Evolutionary conservation across 2,888 invertebrate genomes (phyloP), one percentile per base, ranked within the genome.

Genomic region (Ypsolopha scabrella): DNA sequence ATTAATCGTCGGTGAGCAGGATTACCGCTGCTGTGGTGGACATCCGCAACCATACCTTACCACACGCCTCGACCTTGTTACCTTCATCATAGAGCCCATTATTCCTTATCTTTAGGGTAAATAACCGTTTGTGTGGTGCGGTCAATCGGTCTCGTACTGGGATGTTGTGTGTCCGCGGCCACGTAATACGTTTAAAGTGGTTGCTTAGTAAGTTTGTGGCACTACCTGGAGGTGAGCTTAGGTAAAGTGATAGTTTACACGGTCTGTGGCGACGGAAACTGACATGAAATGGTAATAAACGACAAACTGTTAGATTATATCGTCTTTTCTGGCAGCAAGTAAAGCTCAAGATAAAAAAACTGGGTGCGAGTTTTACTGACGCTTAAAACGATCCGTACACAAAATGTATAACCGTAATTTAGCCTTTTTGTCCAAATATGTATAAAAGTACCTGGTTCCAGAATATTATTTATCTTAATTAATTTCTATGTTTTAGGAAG

Each of bases 1-100:
- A 66, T 66, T 62, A 65, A 66, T 64, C 59, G 61, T 55, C 57
- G 57, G 58, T 57, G 57, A 53, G 54, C 53, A 56, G 61, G 60
- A 65, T 65, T 62, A 65, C 54, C 51, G 51, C 53, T 52, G 54
- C 53, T 50, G 49, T 48, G 52, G 52, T 52, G 51, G 41, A 53
- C 52, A 54, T 48, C 50, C 47, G 37, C 47, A 36, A 47, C 36
- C 36, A 10, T 37, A 37, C 14, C 24, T 4, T 13, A 14, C 14
- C 9, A 13, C 37, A 36, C 37, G 7, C 37, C 36, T 11, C 46
- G 46, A 10, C 46, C 46, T 34, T 46, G 34, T 46, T 46, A 7
- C 34, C 11, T 35, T n/a, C 1, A n/a, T n/a, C 2, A 34, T 35
- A 46, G 46, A 35, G 35, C 6, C 24, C 24, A 33, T 46, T 10